Evolutionary conservation across 2,888 invertebrate genomes (phyloP).

Genomic region (Eupithecia dodoneata): DNA sequence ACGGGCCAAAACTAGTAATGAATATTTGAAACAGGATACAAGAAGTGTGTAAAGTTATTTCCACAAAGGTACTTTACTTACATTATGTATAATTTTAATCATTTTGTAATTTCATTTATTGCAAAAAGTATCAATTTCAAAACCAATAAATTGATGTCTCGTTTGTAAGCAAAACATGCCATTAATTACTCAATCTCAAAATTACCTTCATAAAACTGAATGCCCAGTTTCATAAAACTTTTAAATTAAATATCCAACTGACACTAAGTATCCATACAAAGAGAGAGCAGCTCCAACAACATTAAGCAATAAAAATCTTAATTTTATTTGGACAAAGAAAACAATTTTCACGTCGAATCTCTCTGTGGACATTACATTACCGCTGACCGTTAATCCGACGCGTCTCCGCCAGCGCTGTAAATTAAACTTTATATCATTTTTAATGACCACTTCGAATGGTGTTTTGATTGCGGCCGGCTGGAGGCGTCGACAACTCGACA

Average conservation of each 20-base stretch:
- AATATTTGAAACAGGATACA: not conserved
- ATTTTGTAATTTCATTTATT: constrained; percentile 8
- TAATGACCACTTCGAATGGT: constrained; percentile 80
- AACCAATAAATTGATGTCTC: constrained; percentile 23
- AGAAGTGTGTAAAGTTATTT: not conserved
- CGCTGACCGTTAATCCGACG: constrained; percentile 79
- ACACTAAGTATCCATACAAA: constrained; percentile 46
- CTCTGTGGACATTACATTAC: constrained; percentile 74
- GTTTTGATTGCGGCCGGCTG: constrained; percentile 82
- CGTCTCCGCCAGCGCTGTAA: constrained; percentile 69
- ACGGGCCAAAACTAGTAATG: not conserved
- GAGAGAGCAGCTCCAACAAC: constrained; percentile 46
- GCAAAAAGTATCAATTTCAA: constrained; percentile 22
- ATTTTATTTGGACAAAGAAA: constrained; percentile 70
- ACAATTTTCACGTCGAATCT: constrained; percentile 68
- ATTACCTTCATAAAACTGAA: constrained; percentile 43
- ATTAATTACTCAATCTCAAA: constrained; percentile 46
- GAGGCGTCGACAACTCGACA: constrained; percentile 84
- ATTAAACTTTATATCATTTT: constrained; percentile 84
- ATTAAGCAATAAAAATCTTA: constrained; percentile 63
- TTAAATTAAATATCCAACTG: constrained; percentile 42
- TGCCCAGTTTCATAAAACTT: constrained; percentile 41
- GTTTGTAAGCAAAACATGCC: constrained; percentile 33
- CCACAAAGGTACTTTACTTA: not conserved
- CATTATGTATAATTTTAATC: not conserved